Percentiles rank a stretch among this genome's conserved stretches.
Conservation (phyloP, 2,113 vertebrate genomes). For the Campylomormyrus numenius region DNA sequence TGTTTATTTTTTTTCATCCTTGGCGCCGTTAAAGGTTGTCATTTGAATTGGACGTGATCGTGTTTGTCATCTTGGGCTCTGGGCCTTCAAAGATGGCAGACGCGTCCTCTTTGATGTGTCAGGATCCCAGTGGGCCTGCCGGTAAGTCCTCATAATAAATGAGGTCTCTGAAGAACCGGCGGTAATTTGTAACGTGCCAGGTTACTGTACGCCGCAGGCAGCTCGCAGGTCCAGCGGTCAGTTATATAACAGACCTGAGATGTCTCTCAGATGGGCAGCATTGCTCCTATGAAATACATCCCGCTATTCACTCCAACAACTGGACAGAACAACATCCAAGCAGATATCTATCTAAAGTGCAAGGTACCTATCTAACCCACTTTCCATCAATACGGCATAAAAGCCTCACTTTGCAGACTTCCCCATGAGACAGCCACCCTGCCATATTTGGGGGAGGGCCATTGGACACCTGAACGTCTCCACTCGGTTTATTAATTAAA, state of each 20-base stretch:
- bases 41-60: slow-evolving; percentile 14
- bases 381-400: background rate
- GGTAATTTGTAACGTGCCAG: slow-evolving; percentile 18
- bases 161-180: slow-evolving; percentile 9
- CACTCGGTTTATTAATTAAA: background rate
- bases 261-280: background rate
- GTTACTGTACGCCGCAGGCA: slow-evolving; percentile 1
- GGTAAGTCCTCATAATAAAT: slow-evolving; percentile 19
- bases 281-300: background rate
- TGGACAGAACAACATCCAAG: background rate
- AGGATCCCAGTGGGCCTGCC: background rate
- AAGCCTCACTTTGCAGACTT: background rate
- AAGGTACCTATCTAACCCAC: background rate
- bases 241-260: background rate
- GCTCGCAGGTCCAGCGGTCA: background rate
- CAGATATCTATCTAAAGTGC: background rate
- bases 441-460: background rate
- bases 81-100: slow-evolving; percentile 13
- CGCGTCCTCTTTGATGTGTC: slow-evolving; percentile 4
- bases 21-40: slow-evolving; percentile 8
- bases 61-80: slow-evolving; percentile 10
- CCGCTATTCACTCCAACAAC: background rate
- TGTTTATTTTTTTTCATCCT: background rate
- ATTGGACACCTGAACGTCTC: background rate
- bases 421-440: background rate